Base-by-base conservation (phyloP, 1,140 invertebrate species). In the Atta colombica region DNA sequence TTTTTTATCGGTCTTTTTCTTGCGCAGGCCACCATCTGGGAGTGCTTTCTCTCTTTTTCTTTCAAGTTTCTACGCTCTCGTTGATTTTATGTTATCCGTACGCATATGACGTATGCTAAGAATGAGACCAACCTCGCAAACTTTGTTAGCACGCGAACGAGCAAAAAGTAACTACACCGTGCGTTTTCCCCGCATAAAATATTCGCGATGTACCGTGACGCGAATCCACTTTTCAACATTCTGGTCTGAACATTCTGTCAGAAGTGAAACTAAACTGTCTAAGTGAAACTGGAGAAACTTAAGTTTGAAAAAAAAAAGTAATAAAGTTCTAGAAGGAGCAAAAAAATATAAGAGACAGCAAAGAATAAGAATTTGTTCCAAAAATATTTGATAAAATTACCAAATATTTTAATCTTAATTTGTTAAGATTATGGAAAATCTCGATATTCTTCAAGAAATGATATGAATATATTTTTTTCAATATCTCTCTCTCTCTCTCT, bases 121-220 rank as follows among this genome's bases (percentile, higher is more conserved):
- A 71, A 81, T 35, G n/a, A 81, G 16, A 18, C 10, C 10, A 16
- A 14, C 71, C 14, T 75, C 25, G 58, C 39, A 55, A 75, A 85
- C 72, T 66, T 65, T 77, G 71, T 85, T 85, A 69, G 28, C 61
- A 39, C 39, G 65, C n/a, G 21, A 81, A 63, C 18, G 51, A 14
- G 60, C 49, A 45, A 85, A 85, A 85, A 14, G 16, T 3, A 5
- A 6, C 8, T 16, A 8, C 39, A 25, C 10, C 49, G 39, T 35
- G 12, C 28, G 61, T 39, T 49, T 80, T 66, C 28, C 12, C 58
- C 31, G 45, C 10, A 63, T 71, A 18, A 82, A 55, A 80, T 80
- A 77, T 77, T 77, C 74, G 63, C 28, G 21, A 28, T 0, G 35
- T 18, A 31, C 51, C 35, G 35, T 28, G 18, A 82, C 21, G 53